phyloP scores from a whole-genome alignment of 2,113 vertebrate species.

The Hirundichthys speculiger region DNA sequence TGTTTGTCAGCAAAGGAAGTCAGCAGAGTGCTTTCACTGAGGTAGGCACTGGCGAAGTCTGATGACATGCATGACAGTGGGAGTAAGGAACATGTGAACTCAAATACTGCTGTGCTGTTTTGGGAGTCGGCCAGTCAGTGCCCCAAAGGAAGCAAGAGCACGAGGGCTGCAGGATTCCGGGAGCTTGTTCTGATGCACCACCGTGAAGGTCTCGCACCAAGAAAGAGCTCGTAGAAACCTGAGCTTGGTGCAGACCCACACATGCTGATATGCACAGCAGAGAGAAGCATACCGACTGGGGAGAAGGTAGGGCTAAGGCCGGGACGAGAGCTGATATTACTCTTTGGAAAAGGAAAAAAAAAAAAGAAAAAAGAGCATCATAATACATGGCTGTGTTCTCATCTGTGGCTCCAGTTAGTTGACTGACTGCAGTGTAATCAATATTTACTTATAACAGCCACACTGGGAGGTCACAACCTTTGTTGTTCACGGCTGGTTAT shows the following conservation, averaged over 20 bases:
- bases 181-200: constrained; percentile 34
- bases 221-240: constrained; percentile 60
- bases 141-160: constrained; percentile 34
- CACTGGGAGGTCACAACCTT: constrained; percentile 72
- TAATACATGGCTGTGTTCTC: constrained; percentile 60
- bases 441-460: constrained; percentile 73
- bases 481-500: constrained; percentile 58
- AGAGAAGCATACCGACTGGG: constrained; percentile 48
- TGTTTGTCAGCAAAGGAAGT: constrained; percentile 82
- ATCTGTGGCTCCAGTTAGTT: constrained; percentile 67
- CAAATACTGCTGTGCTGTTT: constrained; percentile 34
- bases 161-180: constrained; percentile 38
- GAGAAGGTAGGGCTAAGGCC: constrained; percentile 36
- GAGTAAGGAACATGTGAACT: constrained; percentile 56
- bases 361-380: constrained; percentile 51
- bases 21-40: constrained; percentile 61
- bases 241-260: constrained; percentile 44
- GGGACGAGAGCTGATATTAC: constrained; percentile 68
- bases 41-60: constrained; percentile 34
- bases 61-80: constrained; percentile 73
- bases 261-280: constrained; percentile 67
- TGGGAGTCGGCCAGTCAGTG: constrained; percentile 27
- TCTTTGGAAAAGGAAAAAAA: constrained; percentile 23
- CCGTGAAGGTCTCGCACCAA: constrained; percentile 32
- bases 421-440: constrained; percentile 67